Evolutionary conservation across 2,797 vertebrate genomes (phyloP).

Genomic region (Scyliorhinus canicula): DNA sequence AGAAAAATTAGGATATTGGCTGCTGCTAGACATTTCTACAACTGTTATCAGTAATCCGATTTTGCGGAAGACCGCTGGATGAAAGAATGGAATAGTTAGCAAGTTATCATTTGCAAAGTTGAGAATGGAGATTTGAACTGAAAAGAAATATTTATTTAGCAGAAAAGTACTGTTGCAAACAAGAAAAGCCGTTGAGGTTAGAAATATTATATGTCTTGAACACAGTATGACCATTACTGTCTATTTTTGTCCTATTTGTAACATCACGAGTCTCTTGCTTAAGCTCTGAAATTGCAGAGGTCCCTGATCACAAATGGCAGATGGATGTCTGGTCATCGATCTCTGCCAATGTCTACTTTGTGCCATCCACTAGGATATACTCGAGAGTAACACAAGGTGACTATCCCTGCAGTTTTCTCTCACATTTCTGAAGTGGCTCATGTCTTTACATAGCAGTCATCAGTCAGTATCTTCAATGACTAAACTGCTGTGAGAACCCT

Average conservation of each 20-base stretch:
- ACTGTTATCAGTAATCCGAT: neutral
- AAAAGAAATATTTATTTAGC: neutral
- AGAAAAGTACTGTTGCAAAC: neutral
- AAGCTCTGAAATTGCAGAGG: neutral
- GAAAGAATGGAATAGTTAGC: neutral
- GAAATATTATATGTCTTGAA: no score
- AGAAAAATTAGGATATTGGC: neutral
- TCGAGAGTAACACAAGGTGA: neutral
- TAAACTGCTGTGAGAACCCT: no score
- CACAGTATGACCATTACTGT: no score
- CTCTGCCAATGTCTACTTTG: neutral
- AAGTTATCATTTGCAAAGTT: neutral
- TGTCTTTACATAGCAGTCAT: no score
- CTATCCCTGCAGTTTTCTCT: neutral
- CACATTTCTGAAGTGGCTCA: no score
- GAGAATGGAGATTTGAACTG: neutral
- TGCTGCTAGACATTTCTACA: neutral
- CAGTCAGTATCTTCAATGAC: no score
- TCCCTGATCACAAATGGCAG: neutral
- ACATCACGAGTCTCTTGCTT: no score
- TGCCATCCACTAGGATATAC: neutral
- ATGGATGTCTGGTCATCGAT: neutral
- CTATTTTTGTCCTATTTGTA: no score
- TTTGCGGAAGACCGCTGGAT: neutral
- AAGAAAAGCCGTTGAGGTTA: no score